Base-by-base conservation (phyloP, 2,113 vertebrate species). In the Chauna torquata region DNA sequence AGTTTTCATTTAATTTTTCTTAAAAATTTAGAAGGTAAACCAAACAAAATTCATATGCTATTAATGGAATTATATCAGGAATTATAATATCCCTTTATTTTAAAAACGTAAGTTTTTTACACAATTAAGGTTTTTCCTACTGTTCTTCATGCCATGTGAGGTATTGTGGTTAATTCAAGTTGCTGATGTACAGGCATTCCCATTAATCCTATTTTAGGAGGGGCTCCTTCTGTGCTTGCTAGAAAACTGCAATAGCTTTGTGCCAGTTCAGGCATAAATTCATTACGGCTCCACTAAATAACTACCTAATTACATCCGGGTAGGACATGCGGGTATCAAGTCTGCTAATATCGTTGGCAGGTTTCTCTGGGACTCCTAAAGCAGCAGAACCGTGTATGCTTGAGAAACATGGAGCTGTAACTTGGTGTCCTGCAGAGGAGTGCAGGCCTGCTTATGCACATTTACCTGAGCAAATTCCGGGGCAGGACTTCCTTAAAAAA, bases 81-180 rank as follows among this genome's bases (percentile, higher is more conserved):
- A 45, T 49, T 95, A 89, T 82, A 80, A 86, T 70, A 92, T 87
- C 64, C 95, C 82, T 88, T 96, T 69, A 92, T 97, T 87, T 95
- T 57, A 78, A 59, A 83, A 84, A 88, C 70, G 74, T 86, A 66
- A 80, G 57, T 82, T 77, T 94, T 75, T 91, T 55, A 57, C 44
- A 88, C 68, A 92, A 88, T 78, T 23, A 69, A 76, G 78, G n/a
- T 62, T 89, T 88, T 86, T 86, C 83, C 86, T 89, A 64, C 93
- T 76, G 90, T 88, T 96, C 92, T 86, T 94, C 76, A 12, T 55
- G 78, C 58, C 6, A 0, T 34, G 57, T 47, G 69, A 92, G 86
- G 64, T 77, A 92, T 91, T 87, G 90, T 0, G 8, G 58, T 59
- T 84, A 91, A 90, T 85, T 50, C 32, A 58, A 40, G 78, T 64